Conservation (phyloP, 2,888 invertebrate genomes). For the Drosophila kanekoi region DNA sequence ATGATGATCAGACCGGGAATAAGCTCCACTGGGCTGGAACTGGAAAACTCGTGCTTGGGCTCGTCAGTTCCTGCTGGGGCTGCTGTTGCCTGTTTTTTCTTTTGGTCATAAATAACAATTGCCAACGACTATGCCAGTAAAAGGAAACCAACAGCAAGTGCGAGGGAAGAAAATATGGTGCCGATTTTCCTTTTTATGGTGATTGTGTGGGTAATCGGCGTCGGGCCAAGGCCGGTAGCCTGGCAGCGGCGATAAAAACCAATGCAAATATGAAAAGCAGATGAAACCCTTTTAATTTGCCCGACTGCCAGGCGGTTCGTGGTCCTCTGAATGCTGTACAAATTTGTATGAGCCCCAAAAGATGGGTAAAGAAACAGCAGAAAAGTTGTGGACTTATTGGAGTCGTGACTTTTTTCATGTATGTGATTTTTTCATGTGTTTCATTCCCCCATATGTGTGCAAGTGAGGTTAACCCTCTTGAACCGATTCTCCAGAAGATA, state of each 20-base stretch:
- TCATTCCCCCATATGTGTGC: conserved; percentile 29
- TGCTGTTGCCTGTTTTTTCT: conserved; percentile 19
- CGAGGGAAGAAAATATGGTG: conserved; percentile 48
- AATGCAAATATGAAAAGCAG: conserved; percentile 72
- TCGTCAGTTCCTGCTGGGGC: neutral
- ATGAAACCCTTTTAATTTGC: conserved; percentile 78
- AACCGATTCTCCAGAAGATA: neutral
- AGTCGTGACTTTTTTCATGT: conserved; percentile 54
- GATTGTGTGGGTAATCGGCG: conserved; percentile 71
- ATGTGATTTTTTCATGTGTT: conserved; percentile 35
- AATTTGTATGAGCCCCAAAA: conserved; percentile 27
- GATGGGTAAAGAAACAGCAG: conserved; percentile 27
- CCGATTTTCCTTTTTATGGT: conserved; percentile 70
- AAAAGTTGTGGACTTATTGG: conserved; percentile 17
- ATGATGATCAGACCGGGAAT: conserved; percentile 42
- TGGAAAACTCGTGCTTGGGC: conserved; percentile 20
- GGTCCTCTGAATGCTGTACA: conserved; percentile 15
- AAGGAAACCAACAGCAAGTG: conserved; percentile 7
- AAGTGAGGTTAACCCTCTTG: conserved; percentile 27
- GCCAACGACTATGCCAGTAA: conserved; percentile 41
- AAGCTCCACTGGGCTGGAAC: neutral
- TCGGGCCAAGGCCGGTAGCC: conserved; percentile 32
- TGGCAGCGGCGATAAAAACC: conserved; percentile 57
- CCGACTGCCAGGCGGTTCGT: conserved; percentile 36
- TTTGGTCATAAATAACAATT: conserved; percentile 73